Evolutionary conservation across 92 coral and sea anemone genomes (phyloP), one percentile per base, ranked within the genome.

Genomic region (Siderastrea radians): DNA sequence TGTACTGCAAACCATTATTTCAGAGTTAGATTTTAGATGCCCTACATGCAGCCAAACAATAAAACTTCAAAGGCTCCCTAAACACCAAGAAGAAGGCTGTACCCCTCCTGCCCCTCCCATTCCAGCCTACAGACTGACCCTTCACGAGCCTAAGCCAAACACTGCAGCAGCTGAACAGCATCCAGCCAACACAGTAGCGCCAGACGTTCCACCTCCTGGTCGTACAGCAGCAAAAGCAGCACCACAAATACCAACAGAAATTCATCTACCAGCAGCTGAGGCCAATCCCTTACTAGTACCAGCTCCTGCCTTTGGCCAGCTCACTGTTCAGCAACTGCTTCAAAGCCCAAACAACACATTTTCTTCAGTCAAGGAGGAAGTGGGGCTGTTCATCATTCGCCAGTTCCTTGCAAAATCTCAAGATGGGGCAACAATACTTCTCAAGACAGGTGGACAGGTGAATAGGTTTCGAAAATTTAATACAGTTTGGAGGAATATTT

Each of bases 381-480:
- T 87, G 57, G 86, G 85, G 61, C 59, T 87, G 19, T 83, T 79
- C 17, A 87, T 87, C 54, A 71, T 87, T 69, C 86, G 86, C 9
- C 84, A 87, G 51, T 87, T 55, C 58, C 77, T 65, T 2, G 16
- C 49, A 48, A 45, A 66, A 26, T 85, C 89, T 26, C 66, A 75
- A 12, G 90, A 86, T 70, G 85, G 90, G 17, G 74, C 52, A 59
- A 79, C 90, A 47, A 58, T 86, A 45, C 83, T 70, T 17, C 77
- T 78, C 50, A 86, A 79, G 72, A 78, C 90, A 85, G 83, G 89
- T 76, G 77, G 89, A 44, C 90, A 86, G 84, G 90, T 87, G 69
- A 50, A 69, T 52, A 77, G 4, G 14, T 10, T 74, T 86, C 53
- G 45, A 84, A 82, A 68, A 3, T 82, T 60, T 19, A 15, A 58